These are phyloP conservation scores for Palaemon carinicauda DNA, from an alignment of 1,140 invertebrate species.

Conservation along the genomic window DNA sequence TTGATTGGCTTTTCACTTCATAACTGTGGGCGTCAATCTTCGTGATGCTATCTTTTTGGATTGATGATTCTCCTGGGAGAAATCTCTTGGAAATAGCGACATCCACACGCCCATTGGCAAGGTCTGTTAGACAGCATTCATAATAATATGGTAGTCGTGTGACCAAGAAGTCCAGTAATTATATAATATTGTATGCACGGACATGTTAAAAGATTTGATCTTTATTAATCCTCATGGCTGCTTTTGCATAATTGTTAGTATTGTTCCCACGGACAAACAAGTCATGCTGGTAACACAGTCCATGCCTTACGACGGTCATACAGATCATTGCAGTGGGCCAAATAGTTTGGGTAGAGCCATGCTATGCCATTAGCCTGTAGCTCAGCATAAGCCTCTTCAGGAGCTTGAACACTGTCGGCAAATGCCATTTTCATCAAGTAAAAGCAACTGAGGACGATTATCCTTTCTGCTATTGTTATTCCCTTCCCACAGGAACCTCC, in stretches of 20 bases:
- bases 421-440: slow-evolving; percentile 23
- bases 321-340: slow-evolving; percentile 14
- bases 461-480: slow-evolving; percentile 33
- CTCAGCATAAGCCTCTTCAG: slow-evolving; percentile 21
- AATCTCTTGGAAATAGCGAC: too few species aligned
- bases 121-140: slow-evolving; percentile 3
- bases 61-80: too few species aligned
- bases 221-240: slow-evolving; percentile 28
- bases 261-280: slow-evolving; percentile 27
- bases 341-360: slow-evolving; percentile 24
- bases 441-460: too few species aligned
- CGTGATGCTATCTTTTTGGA: too few species aligned
- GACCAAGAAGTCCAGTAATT: slow-evolving; percentile 30
- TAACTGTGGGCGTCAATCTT: too few species aligned
- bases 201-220: slow-evolving; percentile 29
- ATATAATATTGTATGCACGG: slow-evolving; percentile 12
- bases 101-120: too few species aligned
- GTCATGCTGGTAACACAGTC: too few species aligned
- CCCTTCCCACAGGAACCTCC: slow-evolving; percentile 24
- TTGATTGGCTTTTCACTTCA: too few species aligned
- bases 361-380: slow-evolving; percentile 17
- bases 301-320: slow-evolving; percentile 19
- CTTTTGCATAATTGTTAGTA: slow-evolving; percentile 23
- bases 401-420: slow-evolving; percentile 18
- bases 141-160: slow-evolving; percentile 26